Percentiles rank a stretch among this genome's conserved stretches.
These are phyloP conservation scores for Saturnia pavonia DNA, from an alignment of 2,888 invertebrate species.

Conservation along the genomic window DNA sequence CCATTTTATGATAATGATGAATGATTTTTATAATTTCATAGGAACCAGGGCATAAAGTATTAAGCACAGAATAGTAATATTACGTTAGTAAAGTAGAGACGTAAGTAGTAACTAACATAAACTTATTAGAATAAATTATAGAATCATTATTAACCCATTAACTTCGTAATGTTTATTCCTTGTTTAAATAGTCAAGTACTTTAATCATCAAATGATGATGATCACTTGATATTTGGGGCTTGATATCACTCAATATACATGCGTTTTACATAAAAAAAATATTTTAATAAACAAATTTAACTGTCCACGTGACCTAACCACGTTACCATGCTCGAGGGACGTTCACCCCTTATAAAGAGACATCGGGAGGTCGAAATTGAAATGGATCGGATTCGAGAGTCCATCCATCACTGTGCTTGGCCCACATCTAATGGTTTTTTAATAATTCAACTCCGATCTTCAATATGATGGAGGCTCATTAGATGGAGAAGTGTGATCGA, in stretches of 20 bases:
- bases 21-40: too few species aligned
- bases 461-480: constrained; percentile 59
- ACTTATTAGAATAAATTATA: too few species aligned
- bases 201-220: not conserved
- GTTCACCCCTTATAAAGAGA: constrained; percentile 70
- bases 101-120: too few species aligned
- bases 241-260: not conserved
- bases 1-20: too few species aligned
- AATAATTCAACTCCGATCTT: constrained; percentile 69
- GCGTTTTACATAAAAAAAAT: not conserved
- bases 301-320: constrained; percentile 50
- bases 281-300: constrained; percentile 4
- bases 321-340: constrained; percentile 67
- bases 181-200: not conserved
- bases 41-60: too few species aligned
- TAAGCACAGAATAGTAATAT: too few species aligned
- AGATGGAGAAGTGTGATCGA: constrained; percentile 64
- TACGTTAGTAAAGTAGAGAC: too few species aligned
- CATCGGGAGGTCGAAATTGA: constrained; percentile 68
- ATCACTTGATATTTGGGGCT: not conserved
- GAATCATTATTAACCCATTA: not conserved
- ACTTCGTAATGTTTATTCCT: not conserved
- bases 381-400: constrained; percentile 78
- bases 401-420: constrained; percentile 75
- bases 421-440: constrained; percentile 79